Percentiles rank a stretch among this genome's conserved stretches.
These are phyloP conservation scores for Protobothrops flavoviridis DNA, from an alignment of 2,113 vertebrate genomes.

Conservation along the genomic window DNA sequence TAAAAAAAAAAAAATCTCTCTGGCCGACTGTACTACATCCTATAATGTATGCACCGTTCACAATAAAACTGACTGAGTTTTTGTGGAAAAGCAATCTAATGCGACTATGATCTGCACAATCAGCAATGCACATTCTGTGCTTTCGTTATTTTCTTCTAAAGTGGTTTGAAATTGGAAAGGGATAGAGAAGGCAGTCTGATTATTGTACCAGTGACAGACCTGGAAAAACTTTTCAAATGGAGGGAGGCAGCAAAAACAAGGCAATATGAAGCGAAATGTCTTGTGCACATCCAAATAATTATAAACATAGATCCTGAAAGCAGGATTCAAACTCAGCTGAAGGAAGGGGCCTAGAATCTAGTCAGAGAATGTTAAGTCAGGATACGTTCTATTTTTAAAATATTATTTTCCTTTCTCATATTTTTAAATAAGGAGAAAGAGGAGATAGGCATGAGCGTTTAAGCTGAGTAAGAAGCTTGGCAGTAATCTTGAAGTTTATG, in stretches of 20 bases:
- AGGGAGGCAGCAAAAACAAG: neutral
- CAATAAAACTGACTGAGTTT: conserved; percentile 10
- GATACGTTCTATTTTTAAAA: conserved; percentile 39
- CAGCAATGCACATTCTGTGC: neutral
- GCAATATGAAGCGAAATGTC: neutral
- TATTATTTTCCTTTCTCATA: conserved; percentile 20
- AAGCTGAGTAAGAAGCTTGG: conserved; percentile 14
- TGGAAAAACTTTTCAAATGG: neutral
- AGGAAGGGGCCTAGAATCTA: conserved; percentile 52
- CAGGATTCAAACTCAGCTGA: conserved; percentile 51
- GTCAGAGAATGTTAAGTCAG: conserved; percentile 63
- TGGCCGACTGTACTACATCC: neutral
- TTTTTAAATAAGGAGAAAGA: conserved; percentile 20
- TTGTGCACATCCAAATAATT: conserved; percentile 1
- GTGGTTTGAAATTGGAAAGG: conserved; percentile 7
- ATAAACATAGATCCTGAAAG: conserved; percentile 50
- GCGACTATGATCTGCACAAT: conserved; percentile 1
- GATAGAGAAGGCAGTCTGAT: conserved; percentile 1
- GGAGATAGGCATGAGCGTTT: neutral
- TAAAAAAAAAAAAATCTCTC: neutral
- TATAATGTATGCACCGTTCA: conserved; percentile 10
- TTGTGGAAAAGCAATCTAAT: conserved; percentile 7
- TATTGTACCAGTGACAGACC: neutral
- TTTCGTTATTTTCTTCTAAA: conserved; percentile 24
- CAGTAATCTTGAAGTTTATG: conserved; percentile 41